Base-by-base conservation (phyloP, 2,888 invertebrate species). In the Phortica magna region DNA sequence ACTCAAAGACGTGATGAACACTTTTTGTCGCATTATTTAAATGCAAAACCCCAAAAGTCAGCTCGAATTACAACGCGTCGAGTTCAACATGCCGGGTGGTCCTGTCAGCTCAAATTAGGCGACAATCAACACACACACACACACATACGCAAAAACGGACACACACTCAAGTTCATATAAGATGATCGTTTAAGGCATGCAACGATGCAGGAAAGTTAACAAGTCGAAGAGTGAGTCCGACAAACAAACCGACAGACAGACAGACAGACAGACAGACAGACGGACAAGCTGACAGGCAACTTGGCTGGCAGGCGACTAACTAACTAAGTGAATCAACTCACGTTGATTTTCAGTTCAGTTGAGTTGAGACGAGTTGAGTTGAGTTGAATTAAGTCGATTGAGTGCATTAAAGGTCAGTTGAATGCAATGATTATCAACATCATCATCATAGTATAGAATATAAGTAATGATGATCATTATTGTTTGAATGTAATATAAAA, bases 91-190 rank as follows among this genome's bases (percentile, higher is more conserved):
- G 55, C 70, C 22, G 82, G 87, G 87, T 87, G 87, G 87, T 85
- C 87, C 83, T 85, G 87, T 85, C 86, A 84, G 67, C 75, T 85
- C 84, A 85, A 83, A 82, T 87, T 87, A 87, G 86, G 86, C 83
- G 84, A 85, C 84, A 77, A 81, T 71, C 74, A 70, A 76, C 79
- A 42, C 64, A 64, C 19, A 61, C 61, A 61, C 19, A 22, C 31
- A 31, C 0, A 31, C 31, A 31, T 31, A 31, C 31, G n/a, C 19
- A 61, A 7, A 61, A 19, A 61, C 61, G 43, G 6, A 14, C 1
- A 64, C 7, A 31, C 31, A 19, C 39, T 1, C 39, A 31, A 59
- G 59, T 19, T 31, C 31, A 31, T 31, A 31, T 48, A 12, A 17
- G 61, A 61, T 10, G 61, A 61, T 61, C 61, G 61, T 17, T 61